Conservation (phyloP, 2,888 invertebrate genomes). For the Heliconius erato region DNA sequence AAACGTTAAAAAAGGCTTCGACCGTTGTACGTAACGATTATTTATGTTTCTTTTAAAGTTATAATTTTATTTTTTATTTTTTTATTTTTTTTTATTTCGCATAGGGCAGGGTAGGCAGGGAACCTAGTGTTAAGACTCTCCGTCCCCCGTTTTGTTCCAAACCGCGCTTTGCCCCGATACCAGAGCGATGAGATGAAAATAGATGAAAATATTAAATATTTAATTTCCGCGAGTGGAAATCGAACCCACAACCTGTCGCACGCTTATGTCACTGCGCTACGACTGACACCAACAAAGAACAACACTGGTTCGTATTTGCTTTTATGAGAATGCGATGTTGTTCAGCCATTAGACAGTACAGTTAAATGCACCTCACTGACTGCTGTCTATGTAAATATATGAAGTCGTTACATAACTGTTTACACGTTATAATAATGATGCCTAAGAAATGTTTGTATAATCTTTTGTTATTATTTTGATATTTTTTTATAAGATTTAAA, state of each 20-base stretch:
- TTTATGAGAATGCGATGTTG: slow-evolving; percentile 6
- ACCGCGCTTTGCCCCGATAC: too few species aligned
- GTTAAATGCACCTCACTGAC: slow-evolving; percentile 25
- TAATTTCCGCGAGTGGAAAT: too few species aligned
- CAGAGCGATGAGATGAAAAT: too few species aligned
- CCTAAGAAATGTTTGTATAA: background rate
- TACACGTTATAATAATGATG: background rate
- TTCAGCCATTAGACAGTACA: slow-evolving; percentile 10
- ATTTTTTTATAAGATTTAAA: background rate
- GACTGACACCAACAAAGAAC: background rate
- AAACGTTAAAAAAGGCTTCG: slow-evolving; percentile 20
- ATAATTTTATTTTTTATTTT: background rate
- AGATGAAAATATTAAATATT: too few species aligned
- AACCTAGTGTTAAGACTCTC: background rate
- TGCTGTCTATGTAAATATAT: slow-evolving; percentile 19
- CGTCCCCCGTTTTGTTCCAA: too few species aligned
- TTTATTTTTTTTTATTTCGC: background rate
- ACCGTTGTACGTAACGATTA: background rate
- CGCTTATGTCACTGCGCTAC: too few species aligned
- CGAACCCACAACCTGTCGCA: too few species aligned
- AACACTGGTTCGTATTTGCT: background rate
- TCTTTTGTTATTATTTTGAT: background rate
- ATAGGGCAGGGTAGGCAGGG: background rate
- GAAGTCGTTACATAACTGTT: slow-evolving; percentile 24
- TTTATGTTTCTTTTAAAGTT: slow-evolving; percentile 4